These are phyloP conservation scores for Drosophila pectinifera DNA, from an alignment of 1,140 invertebrate genomes.

Conservation along the genomic window DNA sequence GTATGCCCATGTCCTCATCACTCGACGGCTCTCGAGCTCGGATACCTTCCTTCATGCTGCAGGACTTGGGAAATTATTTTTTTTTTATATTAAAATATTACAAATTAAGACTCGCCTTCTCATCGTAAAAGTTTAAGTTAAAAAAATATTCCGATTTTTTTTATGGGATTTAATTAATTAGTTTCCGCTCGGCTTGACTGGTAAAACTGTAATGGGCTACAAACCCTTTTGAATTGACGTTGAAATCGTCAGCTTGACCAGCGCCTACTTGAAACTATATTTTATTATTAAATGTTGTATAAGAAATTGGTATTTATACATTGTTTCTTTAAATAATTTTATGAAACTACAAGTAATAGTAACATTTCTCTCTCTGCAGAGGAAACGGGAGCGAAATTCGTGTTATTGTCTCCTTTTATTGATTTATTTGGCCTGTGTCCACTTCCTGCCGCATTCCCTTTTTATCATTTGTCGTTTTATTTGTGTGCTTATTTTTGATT, in stretches of 20 bases:
- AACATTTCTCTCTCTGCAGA: slow-evolving; percentile 8
- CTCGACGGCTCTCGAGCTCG: background rate
- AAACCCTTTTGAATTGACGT: background rate
- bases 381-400: slow-evolving; percentile 28
- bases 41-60: background rate
- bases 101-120: background rate
- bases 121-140: background rate
- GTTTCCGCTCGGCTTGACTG: background rate
- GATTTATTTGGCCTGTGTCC: slow-evolving; percentile 53
- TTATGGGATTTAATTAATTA: no score
- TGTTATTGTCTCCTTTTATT: slow-evolving; percentile 50
- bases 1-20: background rate
- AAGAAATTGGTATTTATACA: no score
- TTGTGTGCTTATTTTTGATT: slow-evolving; percentile 83
- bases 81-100: no score
- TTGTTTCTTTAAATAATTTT: no score
- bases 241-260: background rate
- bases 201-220: background rate
- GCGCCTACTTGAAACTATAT: background rate
- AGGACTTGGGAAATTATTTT: no score
- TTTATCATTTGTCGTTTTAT: slow-evolving; percentile 75
- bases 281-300: no score
- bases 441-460: slow-evolving; percentile 28
- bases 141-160: background rate
- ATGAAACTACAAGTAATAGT: no score